phyloP scores from a whole-genome alignment of 2,113 vertebrate species.

The Entosphenus tridentatus region DNA sequence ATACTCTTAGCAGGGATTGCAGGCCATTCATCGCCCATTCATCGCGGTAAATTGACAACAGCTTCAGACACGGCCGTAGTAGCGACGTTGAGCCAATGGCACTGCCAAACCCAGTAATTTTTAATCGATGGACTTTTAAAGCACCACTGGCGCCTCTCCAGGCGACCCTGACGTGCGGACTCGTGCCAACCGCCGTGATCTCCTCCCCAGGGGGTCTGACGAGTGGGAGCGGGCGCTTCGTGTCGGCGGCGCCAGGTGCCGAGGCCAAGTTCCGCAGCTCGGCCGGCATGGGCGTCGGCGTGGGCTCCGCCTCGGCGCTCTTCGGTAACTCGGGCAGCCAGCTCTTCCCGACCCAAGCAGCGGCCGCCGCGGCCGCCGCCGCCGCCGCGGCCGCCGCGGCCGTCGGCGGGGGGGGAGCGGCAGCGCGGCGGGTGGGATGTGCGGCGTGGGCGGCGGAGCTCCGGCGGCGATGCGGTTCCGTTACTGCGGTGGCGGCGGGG shows the following conservation, averaged over 20 bases:
- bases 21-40: no score
- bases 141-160: no score
- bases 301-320: slow-evolving; percentile 45
- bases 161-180: neutral
- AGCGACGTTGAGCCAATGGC: neutral
- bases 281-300: slow-evolving; percentile 14
- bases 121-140: no score
- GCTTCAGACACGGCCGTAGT: neutral
- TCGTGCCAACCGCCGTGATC: neutral
- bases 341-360: slow-evolving; percentile 29
- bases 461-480: slow-evolving; percentile 70
- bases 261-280: slow-evolving; percentile 78
- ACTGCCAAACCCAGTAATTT: neutral
- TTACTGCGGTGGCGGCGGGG: slow-evolving; percentile 28
- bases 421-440: neutral
- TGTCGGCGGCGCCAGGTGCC: slow-evolving; percentile 83
- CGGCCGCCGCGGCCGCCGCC: neutral
- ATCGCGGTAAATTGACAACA: neutral
- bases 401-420: neutral
- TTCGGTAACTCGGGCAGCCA: slow-evolving; percentile 74
- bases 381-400: neutral
- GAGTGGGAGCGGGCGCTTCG: slow-evolving; percentile 83
- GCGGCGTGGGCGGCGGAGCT: neutral
- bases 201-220: slow-evolving; percentile 57
- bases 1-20: no score